phyloP scores from a whole-genome alignment of 2,797 vertebrate genomes.

The Chelonia mydas region DNA sequence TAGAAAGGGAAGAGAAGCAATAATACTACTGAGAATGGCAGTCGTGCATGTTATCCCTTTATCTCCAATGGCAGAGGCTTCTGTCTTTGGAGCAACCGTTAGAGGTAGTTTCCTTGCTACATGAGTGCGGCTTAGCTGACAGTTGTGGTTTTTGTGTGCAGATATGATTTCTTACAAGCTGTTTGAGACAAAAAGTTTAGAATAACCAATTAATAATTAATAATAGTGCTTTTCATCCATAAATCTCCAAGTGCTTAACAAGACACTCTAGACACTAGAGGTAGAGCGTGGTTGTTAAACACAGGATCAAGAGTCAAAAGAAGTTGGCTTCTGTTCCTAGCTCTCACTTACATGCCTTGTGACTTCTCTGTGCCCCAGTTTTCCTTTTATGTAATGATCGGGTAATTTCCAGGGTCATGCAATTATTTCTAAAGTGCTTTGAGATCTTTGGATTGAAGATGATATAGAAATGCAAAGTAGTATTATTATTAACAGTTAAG shows the following conservation, averaged over 20 bases:
- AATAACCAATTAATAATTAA: not conserved
- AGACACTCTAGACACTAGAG: not conserved
- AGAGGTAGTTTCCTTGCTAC: not conserved
- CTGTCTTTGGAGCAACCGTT: not conserved
- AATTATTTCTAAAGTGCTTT: not conserved
- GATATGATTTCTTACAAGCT: not conserved
- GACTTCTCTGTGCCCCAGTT: not conserved
- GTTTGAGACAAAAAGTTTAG: not conserved
- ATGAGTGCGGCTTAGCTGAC: not conserved
- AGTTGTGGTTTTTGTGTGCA: not conserved
- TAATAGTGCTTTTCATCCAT: not conserved
- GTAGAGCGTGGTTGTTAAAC: not conserved
- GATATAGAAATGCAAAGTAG: not conserved
- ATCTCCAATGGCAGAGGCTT: not conserved
- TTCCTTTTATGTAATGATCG: not conserved
- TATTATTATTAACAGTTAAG: not conserved
- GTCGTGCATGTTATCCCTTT: not conserved
- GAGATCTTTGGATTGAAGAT: not conserved
- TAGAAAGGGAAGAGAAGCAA: not conserved
- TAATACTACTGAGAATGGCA: not conserved
- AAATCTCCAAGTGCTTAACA: not conserved
- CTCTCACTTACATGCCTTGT: not conserved
- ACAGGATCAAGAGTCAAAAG: not conserved
- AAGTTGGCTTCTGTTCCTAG: not conserved
- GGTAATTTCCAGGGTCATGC: not conserved